These are phyloP conservation scores for Bradypodion ventrale DNA, from an alignment of 2,797 vertebrate species.

Conservation along the genomic window DNA sequence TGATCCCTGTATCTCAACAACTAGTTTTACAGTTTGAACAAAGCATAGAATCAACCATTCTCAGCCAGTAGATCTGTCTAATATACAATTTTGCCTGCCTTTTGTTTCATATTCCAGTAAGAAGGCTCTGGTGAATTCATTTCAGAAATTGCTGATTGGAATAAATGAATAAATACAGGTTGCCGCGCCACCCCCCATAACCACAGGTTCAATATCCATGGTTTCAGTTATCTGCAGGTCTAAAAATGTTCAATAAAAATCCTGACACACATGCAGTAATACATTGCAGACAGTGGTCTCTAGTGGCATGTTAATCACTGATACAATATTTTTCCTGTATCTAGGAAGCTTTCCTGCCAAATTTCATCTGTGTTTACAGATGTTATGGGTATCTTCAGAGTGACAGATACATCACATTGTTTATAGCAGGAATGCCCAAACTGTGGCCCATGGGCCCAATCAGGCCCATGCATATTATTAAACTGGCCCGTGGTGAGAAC, in stretches of 20 bases:
- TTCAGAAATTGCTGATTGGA: background rate
- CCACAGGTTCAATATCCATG: too few species aligned
- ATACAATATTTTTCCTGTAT: background rate
- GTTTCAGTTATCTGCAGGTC: too few species aligned
- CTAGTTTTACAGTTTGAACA: background rate
- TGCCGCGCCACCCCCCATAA: too few species aligned
- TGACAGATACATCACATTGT: background rate
- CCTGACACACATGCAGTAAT: too few species aligned
- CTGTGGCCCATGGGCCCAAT: too few species aligned
- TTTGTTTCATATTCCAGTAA: background rate
- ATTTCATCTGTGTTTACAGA: background rate
- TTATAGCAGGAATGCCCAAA: too few species aligned
- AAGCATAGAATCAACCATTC: background rate
- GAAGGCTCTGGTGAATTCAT: background rate
- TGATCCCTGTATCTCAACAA: background rate
- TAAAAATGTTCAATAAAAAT: too few species aligned
- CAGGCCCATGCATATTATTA: too few species aligned
- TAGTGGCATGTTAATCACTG: too few species aligned
- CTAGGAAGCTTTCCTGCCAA: background rate
- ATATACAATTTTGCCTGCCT: background rate
- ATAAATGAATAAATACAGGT: too few species aligned
- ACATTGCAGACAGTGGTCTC: too few species aligned
- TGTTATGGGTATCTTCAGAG: background rate
- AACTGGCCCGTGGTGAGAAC: too few species aligned
- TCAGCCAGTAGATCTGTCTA: background rate